Evolutionary conservation across 2,888 invertebrate genomes (phyloP).

Genomic region (Nomada hirtipes): DNA sequence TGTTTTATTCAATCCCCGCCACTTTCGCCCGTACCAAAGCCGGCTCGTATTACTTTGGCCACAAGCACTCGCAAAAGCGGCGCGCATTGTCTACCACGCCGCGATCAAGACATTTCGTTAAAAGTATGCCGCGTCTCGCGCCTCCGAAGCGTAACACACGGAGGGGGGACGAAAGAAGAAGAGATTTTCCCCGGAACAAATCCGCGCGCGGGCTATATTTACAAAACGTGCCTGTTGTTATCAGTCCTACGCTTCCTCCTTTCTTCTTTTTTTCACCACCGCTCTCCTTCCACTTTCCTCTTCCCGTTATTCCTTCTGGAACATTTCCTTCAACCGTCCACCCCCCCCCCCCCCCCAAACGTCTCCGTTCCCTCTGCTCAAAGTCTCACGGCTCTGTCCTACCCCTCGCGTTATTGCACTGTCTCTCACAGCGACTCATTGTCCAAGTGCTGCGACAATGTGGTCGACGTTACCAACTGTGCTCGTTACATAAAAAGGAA

Average conservation of each 20-base stretch:
- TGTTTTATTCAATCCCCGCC: conserved; percentile 64
- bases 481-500: conserved; percentile 65
- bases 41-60: conserved; percentile 46
- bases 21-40: conserved; percentile 40
- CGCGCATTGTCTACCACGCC: conserved; percentile 26
- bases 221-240: conserved; percentile 51
- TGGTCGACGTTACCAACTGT: conserved; percentile 60
- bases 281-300: not conserved
- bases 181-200: conserved; percentile 42
- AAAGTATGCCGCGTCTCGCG: conserved; percentile 54
- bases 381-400: conserved; percentile 1
- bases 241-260: conserved; percentile 36
- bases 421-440: conserved; percentile 62
- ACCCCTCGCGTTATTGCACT: conserved; percentile 21
- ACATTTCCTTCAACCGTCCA: conserved; percentile 30
- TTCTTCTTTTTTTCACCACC: conserved; percentile 20
- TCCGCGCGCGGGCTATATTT: conserved; percentile 55
- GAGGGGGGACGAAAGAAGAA: not conserved
- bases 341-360: not conserved
- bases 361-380: not conserved
- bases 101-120: conserved; percentile 59
- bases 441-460: conserved; percentile 66
- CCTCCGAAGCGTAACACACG: not conserved
- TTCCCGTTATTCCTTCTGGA: conserved; percentile 42
- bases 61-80: conserved; percentile 25